Base-by-base conservation (phyloP, 2,888 invertebrate genomes). In the Meta bourneti region DNA sequence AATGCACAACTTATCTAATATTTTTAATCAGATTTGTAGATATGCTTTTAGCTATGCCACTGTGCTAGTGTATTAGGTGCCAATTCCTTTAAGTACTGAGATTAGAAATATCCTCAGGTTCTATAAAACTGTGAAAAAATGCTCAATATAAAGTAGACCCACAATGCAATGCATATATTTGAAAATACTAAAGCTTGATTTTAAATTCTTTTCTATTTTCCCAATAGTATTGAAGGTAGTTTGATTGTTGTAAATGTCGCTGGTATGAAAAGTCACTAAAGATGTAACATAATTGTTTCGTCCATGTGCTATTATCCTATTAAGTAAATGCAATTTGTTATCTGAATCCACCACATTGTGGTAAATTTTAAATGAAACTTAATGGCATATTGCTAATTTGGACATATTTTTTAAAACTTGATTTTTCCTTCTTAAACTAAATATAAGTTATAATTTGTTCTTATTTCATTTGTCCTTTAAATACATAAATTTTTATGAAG, bases 71-170 rank as follows among this genome's bases (percentile, higher is more conserved):
- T 84, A 34, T 80, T 91, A 91, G 87, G 91, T 91, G 91, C 91
- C 91, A 91, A 91, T 87, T 87, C 78, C 70, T 87, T 78, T 83
- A 48, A 72, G 72, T 79, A 85, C 85, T 91, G 91, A 91, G 87
- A 91, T 87, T 91, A 91, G 75, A 16, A 49, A 34, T 74, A 51
- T 78, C 79, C 83, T 87, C 78, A 87, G 87, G 86, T 82, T 75
- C 71, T 82, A 77, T 84, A 74, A 79, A 78, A 71, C 19, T 49
- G 61, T 87, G 54, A 16, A 88, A 78, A 90, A 79, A 71, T 87
- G 91, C 91, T 91, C 91, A 91, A 87, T 74, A 78, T 83, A 51
- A 90, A 84, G 74, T 80, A 74, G 90, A 79, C 84, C 83, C 82
- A 90, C 90, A 85, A 78, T 86, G 85, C 90, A 90, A 61, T 72